Evolutionary conservation across 2,797 vertebrate genomes (phyloP).

Genomic region (Pogonophryne albipinna): DNA sequence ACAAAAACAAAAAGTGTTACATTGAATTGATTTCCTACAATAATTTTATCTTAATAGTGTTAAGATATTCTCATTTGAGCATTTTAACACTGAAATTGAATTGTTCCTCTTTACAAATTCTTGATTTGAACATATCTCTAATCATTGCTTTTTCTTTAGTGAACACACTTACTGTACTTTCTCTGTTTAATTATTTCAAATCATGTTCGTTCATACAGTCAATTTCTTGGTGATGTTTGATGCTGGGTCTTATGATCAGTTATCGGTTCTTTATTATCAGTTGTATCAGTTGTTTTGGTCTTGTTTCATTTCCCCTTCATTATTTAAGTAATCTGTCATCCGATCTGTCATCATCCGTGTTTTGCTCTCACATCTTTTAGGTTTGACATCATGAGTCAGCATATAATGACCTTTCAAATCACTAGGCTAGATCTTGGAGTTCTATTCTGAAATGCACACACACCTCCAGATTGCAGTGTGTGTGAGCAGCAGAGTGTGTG

Average conservation of each 20-base stretch:
- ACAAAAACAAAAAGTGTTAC: neutral
- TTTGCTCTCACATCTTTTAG: neutral
- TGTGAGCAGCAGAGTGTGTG: constrained; percentile 45
- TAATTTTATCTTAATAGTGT: neutral
- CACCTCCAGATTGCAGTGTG: neutral
- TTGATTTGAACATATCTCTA: neutral
- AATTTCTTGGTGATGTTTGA: neutral
- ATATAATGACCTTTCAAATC: neutral
- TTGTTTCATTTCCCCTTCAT: neutral
- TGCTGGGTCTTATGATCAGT: neutral
- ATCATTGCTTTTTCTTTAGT: neutral
- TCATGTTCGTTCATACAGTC: neutral
- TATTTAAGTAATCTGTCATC: neutral
- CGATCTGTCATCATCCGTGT: neutral
- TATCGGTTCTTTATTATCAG: neutral
- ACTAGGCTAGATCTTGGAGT: too few species aligned
- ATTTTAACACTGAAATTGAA: neutral
- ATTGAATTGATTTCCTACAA: neutral
- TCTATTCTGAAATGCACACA: neutral
- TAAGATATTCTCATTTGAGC: neutral
- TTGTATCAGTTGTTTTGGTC: neutral
- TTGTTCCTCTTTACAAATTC: neutral
- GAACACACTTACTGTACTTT: neutral
- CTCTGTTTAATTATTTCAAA: neutral
- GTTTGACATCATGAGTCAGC: neutral